Base-by-base conservation (phyloP, 1,140 invertebrate species). In the Drosophila serrata region DNA sequence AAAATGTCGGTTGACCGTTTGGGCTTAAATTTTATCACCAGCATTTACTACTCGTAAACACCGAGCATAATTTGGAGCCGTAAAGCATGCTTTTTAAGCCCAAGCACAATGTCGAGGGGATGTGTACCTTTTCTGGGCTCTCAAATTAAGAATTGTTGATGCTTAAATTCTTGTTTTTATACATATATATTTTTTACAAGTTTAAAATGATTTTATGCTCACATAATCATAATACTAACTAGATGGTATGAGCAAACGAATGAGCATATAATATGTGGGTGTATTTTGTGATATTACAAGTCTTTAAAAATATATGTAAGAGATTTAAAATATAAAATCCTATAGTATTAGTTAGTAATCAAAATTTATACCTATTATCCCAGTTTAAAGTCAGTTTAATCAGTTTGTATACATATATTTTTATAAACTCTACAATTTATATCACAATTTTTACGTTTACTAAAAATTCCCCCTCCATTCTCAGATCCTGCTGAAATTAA, bases 21-120 rank as follows among this genome's bases (percentile, higher is more conserved):
- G 51, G 51, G 51, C 33, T 37, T 24, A 24, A 24, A 55, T 55
- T 55, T 55, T 55, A 55, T 55, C 51, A 37, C 51, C 51, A 37
- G 8, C 51, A 55, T 55, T 55, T 55, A 55, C 51, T 55, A 55
- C 51, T 55, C 51, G 33, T 55, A 55, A 55, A 55, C 51, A 37
- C 51, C n/a, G 19, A 24, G 31, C 49, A 53, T 53, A 35, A 35
- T 53, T 53, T n/a, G 17, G 12, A 17, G 31, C 49, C 33, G 13
- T 53, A 53, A 53, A 53, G 17, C 49, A 22, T 8, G 31, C 17
- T 15, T 35, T 53, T 53, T 12, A 4, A 15, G 17, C 17, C 27
- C 17, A 0, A 6, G 6, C 9, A 11, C 9, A n/a, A 9, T 2
- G 45, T 9, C 12, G 45, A 0, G 6, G 12, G 24, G 15, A 24